Evolutionary conservation across 2,113 vertebrate genomes (phyloP), one percentile per base, ranked within the genome.

Genomic region (Chamaea fasciata): DNA sequence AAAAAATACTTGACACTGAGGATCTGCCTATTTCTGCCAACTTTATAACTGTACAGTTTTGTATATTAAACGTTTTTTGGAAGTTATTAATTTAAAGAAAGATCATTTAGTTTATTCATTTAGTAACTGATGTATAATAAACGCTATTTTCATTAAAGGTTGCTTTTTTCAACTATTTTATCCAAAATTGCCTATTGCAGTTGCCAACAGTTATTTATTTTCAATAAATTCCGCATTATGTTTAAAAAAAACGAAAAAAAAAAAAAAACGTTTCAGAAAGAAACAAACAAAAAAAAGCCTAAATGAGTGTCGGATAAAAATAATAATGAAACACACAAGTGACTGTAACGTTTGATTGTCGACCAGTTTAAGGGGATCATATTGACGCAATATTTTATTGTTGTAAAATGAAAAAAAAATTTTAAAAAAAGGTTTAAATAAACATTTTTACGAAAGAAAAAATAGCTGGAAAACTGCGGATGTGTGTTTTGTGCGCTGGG

Each of bases 41-140:
- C 98, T 99, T 98, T 98, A 97, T 98, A 98, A 98, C 98, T 99
- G 99, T 99, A 99, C 99, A 99, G 99, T 99, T 99, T 99, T 99
- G 98, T 99, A 99, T 99, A 99, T 99, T 98, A 99, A 98, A 98
- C 97, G 84, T 98, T 98, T 99, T 99, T 99, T 98, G 96, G 98
- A 98, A 98, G 98, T 98, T 98, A 98, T 99, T 99, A 99, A 99
- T 99, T 99, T 99, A 99, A 99, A 99, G 95, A 98, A 98, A 99
- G 98, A 98, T 98, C 98, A 98, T 99, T 98, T 99, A 99, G 99
- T 99, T 98, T 99, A 99, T 99, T 98, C 98, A 98, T 98, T 99
- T 99, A 99, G 98, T 99, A 99, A 99, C 98, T 98, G 98, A 98
- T 99, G 98, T 99, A 98, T 98, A 99, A 98, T 98, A 98, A 99